Evolutionary conservation across 2,888 invertebrate species (phyloP), one percentile per base, ranked within the genome.

Genomic region (Aricia artaxerxes): DNA sequence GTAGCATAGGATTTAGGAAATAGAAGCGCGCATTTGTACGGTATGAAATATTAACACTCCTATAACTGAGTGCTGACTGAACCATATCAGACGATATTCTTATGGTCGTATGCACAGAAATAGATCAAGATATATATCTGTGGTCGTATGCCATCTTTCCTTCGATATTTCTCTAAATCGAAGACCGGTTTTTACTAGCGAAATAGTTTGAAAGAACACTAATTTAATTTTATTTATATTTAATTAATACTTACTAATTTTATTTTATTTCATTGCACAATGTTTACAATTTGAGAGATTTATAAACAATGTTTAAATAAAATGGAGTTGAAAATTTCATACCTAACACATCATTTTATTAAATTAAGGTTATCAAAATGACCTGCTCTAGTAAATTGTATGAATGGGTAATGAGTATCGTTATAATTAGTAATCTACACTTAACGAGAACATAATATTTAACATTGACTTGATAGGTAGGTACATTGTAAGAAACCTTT

Each of bases 311-410:
- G 49, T 49, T 2, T 9, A 57, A 57, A 57, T 57, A 57, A 16
- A 57, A 57, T 4, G 57, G 57, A 57, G 4, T 16, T 57, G 3
- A 16, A 16, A 16, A 16, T 57, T 49, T 49, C 0, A 57, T 57
- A 57, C 57, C 57, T 57, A 57, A 57, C 16, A 57, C 16, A 16
- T 57, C 16, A 57, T 57, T 16, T 13, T 57, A 53, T 57, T 57
- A 31, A 64, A 69, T 69, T 35, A 69, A 69, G 69, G 69, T 69
- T 69, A 69, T 69, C 69, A 69, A 35, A 69, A 31, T 35, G 69
- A 69, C 69, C 69, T 69, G 13, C 13, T 31, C 69, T 13, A 69
- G 31, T 35, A 69, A 35, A 69, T 69, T 13, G 35, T 69, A 35
- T 69, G 69, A 69, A 69, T 61, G 61, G 61, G 0, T 24, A 61